Evolutionary conservation across 2,797 vertebrate genomes (phyloP).

Genomic region (Falco peregrinus): DNA sequence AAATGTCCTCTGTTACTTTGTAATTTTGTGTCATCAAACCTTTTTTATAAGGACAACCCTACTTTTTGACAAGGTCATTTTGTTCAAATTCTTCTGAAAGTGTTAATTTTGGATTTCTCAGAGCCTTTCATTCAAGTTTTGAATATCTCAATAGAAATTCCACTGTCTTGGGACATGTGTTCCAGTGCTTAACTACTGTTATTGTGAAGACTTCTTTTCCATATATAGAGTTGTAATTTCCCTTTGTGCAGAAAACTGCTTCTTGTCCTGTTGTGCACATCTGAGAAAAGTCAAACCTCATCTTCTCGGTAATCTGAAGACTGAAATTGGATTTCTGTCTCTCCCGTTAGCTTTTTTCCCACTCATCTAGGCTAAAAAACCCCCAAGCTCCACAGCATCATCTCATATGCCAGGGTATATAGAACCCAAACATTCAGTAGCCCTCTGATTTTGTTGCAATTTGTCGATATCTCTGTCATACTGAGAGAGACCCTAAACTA

Average conservation of each 20-base stretch:
- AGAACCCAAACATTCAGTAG: no score
- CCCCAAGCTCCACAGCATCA: neutral
- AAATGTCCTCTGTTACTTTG: neutral
- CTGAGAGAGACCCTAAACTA: neutral
- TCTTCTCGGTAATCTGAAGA: neutral
- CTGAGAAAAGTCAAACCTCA: neutral
- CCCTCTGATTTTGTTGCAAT: neutral
- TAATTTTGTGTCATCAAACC: neutral
- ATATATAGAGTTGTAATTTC: neutral
- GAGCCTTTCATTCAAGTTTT: neutral
- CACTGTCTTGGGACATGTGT: neutral
- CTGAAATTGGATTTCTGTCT: neutral
- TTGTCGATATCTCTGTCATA: neutral
- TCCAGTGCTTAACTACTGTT: neutral
- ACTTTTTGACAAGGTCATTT: neutral
- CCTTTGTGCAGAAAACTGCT: neutral
- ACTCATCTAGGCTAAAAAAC: neutral
- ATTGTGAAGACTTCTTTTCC: neutral
- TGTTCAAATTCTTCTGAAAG: neutral
- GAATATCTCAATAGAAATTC: neutral
- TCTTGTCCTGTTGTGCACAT: neutral
- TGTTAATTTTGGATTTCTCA: neutral
- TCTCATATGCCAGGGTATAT: neutral
- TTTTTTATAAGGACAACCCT: neutral
- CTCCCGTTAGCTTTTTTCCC: neutral